Evolutionary conservation across 1,140 invertebrate genomes (phyloP), one percentile per base, ranked within the genome.

Genomic region (Aradophagus sp.): DNA sequence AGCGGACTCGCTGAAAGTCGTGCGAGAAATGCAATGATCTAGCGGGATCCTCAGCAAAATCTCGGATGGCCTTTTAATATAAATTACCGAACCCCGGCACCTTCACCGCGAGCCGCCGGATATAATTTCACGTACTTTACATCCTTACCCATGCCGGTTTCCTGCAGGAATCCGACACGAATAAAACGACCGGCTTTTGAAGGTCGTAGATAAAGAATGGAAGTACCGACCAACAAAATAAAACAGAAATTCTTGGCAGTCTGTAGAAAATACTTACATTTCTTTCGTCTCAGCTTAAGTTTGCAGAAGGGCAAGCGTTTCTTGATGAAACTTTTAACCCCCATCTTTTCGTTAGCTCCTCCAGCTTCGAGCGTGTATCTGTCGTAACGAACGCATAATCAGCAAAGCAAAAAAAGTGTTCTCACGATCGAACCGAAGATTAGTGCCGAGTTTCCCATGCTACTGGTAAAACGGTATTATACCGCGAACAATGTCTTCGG

Each of bases 311-410:
- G 80, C 44, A 82, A 77, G 36, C 79, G 62, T 23, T 82, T 83
- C 76, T 80, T 80, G 13, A 83, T 76, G 16, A 83, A 83, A 58
- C 75, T 83, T 58, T 83, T 83, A 42, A 83, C 75, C 14, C 81
- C 81, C 81, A 83, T 83, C 47, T 72, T 77, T 19, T 31, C 2
- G 5, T 14, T 31, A 10, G 27, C 8, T n/a, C n/a, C n/a, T n/a
- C n/a, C n/a, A n/a, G n/a, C n/a, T n/a, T n/a, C n/a, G n/a, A n/a
- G 29, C 15, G 29, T 23, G 31, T 13, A 27, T 31, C 45, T 15
- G 32, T 47, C 52, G 15, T 34, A 29, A 39, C 29, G 36, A 66
- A 53, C 55, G 16, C 39, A 59, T 36, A 34, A 45, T 68, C 11
- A 11, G 13, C 11, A 5, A 12, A 8, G 16, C 2, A 32, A 67